A percentile compares a stretch with the other conserved stretches of the same genome.
These are phyloP conservation scores for Epizoanthus stellaris DNA, from an alignment of 92 coral and sea anemone species.

Conservation along the genomic window DNA sequence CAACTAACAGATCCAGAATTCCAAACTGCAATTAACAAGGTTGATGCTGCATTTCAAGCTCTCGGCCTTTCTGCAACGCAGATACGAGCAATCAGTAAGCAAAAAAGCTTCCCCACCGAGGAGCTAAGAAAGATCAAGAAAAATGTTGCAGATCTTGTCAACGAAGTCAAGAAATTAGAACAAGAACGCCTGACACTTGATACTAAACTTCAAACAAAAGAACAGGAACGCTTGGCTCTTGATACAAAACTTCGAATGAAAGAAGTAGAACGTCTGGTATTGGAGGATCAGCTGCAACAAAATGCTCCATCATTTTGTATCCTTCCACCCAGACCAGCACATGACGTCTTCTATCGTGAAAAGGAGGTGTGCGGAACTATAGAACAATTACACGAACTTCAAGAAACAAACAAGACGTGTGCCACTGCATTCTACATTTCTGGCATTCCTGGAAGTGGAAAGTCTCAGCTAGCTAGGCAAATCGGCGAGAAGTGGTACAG, in stretches of 20 bases:
- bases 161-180: too few species aligned
- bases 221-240: background rate
- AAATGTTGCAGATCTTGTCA: too few species aligned
- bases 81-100: background rate
- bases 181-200: background rate
- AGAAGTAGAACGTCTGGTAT: too few species aligned
- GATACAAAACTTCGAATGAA: background rate
- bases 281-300: too few species aligned
- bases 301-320: background rate
- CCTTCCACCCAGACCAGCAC: constrained; percentile 17
- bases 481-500: background rate
- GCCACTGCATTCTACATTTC: background rate
- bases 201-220: background rate
- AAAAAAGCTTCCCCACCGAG: background rate
- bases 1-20: background rate
- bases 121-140: background rate
- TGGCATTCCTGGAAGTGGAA: too few species aligned
- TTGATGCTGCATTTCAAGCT: constrained; percentile 4
- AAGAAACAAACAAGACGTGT: background rate
- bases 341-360: constrained; percentile 7
- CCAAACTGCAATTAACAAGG: too few species aligned
- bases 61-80: background rate
- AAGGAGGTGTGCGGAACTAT: background rate
- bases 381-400: background rate
- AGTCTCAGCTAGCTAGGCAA: background rate